Percentiles rank a stretch among this genome's conserved stretches.
Conservation (phyloP, 2,888 invertebrate species). For the Eilema griseolum region DNA sequence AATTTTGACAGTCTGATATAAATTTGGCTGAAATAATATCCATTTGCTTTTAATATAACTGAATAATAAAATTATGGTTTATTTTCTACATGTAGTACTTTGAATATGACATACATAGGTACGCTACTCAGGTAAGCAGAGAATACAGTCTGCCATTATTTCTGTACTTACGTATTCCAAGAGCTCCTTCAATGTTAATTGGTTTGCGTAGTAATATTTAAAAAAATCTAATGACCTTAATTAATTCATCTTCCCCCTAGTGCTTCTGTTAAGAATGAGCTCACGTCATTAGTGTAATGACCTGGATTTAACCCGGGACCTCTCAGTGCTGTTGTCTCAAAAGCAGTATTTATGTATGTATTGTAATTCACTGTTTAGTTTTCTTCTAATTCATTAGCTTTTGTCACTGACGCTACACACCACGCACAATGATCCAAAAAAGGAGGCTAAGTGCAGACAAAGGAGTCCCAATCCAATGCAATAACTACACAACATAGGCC, state of each 20-base stretch:
- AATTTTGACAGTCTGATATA: constrained; percentile 1
- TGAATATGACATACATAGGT: neutral
- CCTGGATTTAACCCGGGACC: too few species aligned
- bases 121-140: neutral
- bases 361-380: neutral
- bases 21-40: neutral
- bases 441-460: too few species aligned
- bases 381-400: neutral
- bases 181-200: too few species aligned
- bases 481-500: neutral
- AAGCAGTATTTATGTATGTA: too few species aligned
- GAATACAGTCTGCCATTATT: neutral
- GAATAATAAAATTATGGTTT: neutral
- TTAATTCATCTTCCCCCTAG: too few species aligned
- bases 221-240: too few species aligned
- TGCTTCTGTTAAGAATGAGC: too few species aligned
- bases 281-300: too few species aligned
- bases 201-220: too few species aligned
- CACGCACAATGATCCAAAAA: too few species aligned
- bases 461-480: too few species aligned
- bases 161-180: neutral
- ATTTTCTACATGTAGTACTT: neutral
- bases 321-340: too few species aligned
- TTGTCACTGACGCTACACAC: neutral
- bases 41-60: neutral